These are phyloP conservation scores for Falcunculus frontatus DNA, from an alignment of 2,113 vertebrate genomes.

Conservation along the genomic window DNA sequence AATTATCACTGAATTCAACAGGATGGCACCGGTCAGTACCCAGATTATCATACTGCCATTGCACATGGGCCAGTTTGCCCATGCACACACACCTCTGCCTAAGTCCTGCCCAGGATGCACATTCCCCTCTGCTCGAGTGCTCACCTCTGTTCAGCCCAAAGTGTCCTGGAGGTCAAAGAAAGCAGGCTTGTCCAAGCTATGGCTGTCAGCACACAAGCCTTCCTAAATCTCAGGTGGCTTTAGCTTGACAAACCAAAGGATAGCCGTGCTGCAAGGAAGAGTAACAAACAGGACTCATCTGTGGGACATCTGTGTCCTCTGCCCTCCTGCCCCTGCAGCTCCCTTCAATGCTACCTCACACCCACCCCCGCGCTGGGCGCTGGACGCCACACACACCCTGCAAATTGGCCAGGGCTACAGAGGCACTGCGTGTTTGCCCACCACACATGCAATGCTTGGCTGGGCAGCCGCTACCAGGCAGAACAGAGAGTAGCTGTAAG, in stretches of 20 bases:
- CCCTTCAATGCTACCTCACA: neutral
- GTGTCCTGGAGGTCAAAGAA: neutral
- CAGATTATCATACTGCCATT: neutral
- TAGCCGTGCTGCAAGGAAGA: neutral
- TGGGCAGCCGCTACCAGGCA: neutral
- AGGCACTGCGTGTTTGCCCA: neutral
- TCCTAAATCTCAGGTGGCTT: neutral
- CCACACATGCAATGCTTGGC: neutral
- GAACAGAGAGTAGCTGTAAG: neutral
- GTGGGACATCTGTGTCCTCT: neutral
- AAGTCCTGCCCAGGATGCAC: neutral
- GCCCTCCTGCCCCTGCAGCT: neutral
- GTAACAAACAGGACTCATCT: neutral
- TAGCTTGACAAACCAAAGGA: neutral
- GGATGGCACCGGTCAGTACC: rapidly evolving
- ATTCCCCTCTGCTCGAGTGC: neutral
- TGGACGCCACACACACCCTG: rapidly evolving
- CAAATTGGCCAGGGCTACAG: neutral
- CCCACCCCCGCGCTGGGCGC: neutral
- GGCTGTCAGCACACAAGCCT: neutral
- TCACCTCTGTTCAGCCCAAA: neutral
- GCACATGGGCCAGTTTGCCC: rapidly evolving
- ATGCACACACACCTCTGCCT: neutral
- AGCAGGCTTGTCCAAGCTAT: neutral
- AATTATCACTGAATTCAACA: neutral